A percentile compares a stretch with the other conserved stretches of the same genome.
phyloP scores from a whole-genome alignment of 2,888 invertebrate genomes.

The Thera obeliscata region DNA sequence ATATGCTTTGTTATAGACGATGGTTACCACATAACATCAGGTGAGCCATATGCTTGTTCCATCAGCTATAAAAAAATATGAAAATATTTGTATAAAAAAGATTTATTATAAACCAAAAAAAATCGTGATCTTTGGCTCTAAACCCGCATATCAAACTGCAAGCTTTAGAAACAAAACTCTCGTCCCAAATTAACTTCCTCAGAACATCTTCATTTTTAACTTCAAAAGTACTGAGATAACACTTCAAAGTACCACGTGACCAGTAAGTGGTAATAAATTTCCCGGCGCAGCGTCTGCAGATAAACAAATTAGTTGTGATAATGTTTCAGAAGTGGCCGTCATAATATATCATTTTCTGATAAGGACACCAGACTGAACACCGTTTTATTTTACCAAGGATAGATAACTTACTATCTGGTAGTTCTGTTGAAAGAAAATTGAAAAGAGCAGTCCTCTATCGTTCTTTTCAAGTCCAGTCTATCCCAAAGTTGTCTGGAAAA shows the following conservation, averaged over 20 bases:
- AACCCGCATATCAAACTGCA: not conserved
- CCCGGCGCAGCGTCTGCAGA: constrained; percentile 45
- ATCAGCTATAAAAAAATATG: no score
- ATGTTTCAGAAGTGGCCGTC: constrained; percentile 41
- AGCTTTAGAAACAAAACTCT: not conserved
- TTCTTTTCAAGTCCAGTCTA: no score
- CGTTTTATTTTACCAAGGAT: constrained; percentile 12
- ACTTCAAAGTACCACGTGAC: constrained; percentile 40
- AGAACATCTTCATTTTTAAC: constrained; percentile 22
- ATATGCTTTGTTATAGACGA: no score
- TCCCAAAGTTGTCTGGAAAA: no score
- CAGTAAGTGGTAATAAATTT: constrained; percentile 63
- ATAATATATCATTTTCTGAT: constrained; percentile 46
- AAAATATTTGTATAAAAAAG: no score
- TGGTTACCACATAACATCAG: no score
- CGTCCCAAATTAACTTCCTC: constrained; percentile 9
- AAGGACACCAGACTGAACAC: constrained; percentile 26
- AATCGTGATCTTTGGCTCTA: no score
- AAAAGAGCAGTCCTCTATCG: not conserved
- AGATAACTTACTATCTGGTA: not conserved
- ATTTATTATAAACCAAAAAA: no score
- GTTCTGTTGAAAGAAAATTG: not conserved
- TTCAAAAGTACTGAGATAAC: constrained; percentile 32
- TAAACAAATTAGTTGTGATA: constrained; percentile 72
- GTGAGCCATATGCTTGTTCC: no score